These are phyloP conservation scores for Erinaceus europaeus DNA, from an alignment of 2,113 vertebrate genomes.

Conservation along the genomic window DNA sequence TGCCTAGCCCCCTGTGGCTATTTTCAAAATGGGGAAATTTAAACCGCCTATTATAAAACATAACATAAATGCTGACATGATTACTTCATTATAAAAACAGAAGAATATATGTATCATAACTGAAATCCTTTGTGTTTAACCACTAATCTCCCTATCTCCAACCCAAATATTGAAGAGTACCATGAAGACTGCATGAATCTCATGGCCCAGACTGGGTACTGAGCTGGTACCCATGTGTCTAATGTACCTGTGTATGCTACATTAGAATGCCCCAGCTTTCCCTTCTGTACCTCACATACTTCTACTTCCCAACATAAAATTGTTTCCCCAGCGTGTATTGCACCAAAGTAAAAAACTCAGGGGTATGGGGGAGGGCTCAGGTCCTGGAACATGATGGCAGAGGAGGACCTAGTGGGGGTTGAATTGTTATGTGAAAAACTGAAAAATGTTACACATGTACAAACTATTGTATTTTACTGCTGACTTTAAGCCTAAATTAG, in stretches of 20 bases:
- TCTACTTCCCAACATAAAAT: slow-evolving; percentile 7
- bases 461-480: no score
- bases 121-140: slow-evolving; percentile 6
- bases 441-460: no score
- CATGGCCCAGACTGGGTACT: no score
- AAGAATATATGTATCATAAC: background rate
- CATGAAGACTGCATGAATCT: background rate
- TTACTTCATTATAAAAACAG: slow-evolving; percentile 7
- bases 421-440: no score
- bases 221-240: background rate
- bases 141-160: fast-evolving
- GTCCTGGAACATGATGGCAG: no score
- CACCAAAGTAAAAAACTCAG: no score
- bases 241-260: background rate
- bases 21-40: background rate
- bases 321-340: no score
- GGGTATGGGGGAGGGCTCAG: no score
- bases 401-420: no score
- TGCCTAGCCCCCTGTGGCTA: background rate
- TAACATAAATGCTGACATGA: background rate
- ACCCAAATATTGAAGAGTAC: background rate
- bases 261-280: background rate
- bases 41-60: slow-evolving; percentile 5
- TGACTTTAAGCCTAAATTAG: no score
- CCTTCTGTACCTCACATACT: background rate